Percentiles rank a stretch among this genome's conserved stretches.
Conservation (phyloP, 2,113 vertebrate species). For the Atlantisia rogersi region DNA sequence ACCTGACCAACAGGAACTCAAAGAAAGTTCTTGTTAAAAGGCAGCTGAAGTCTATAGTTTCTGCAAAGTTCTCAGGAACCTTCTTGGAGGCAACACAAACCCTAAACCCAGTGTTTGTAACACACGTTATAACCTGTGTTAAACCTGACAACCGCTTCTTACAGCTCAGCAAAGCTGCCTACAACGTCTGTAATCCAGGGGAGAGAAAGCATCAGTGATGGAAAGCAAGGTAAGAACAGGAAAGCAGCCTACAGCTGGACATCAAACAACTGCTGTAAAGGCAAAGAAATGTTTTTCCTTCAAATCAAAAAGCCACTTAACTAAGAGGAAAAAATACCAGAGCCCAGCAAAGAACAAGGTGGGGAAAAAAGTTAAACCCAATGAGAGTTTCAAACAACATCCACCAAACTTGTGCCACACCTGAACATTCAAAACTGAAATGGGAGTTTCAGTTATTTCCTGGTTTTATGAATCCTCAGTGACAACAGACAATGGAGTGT, state of each 20-base stretch:
- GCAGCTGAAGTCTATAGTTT: not conserved
- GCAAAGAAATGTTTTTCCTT: not conserved
- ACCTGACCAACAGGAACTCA: not conserved
- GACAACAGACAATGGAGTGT: not conserved
- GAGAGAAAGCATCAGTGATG: not conserved
- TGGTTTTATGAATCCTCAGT: not conserved
- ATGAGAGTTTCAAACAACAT: not conserved
- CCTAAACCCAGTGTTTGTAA: not conserved
- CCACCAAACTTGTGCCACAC: not conserved
- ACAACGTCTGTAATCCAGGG: not conserved
- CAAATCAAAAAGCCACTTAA: not conserved
- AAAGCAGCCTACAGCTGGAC: not conserved
- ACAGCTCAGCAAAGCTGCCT: not conserved
- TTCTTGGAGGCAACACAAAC: not conserved
- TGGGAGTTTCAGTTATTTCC: not conserved
- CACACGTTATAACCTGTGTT: not conserved
- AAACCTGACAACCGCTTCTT: not conserved
- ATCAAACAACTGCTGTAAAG: not conserved
- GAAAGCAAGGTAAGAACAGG: not conserved
- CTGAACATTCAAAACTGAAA: not conserved
- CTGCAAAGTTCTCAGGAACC: not conserved
- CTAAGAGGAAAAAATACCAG: not conserved
- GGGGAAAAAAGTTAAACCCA: rapidly evolving
- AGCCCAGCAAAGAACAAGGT: not conserved
- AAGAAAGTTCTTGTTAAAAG: not conserved